Evolutionary conservation across 1,140 invertebrate genomes (phyloP).

Genomic region (Rhopalosiphum maidis): DNA sequence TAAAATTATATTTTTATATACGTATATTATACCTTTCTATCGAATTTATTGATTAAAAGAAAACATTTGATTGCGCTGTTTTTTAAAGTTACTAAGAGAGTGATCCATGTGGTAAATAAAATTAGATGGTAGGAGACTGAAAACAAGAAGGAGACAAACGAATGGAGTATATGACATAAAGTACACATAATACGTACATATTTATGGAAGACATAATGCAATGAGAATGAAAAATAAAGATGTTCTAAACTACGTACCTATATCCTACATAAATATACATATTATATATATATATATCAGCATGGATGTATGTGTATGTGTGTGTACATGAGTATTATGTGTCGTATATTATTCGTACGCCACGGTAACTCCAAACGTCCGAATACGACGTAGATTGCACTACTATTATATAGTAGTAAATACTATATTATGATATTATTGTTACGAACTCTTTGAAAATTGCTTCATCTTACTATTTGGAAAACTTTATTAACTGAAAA

Average conservation of each 20-base stretch:
- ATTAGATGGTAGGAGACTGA: background rate
- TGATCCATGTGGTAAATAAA: background rate
- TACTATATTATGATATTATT: background rate
- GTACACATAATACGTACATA: background rate
- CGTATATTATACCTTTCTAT: background rate
- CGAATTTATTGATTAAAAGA: background rate
- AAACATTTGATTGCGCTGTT: background rate
- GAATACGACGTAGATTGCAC: background rate
- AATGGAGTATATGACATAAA: background rate
- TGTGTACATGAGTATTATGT: background rate
- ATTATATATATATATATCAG: no score
- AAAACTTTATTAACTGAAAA: background rate
- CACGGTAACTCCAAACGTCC: background rate
- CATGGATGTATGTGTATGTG: no score
- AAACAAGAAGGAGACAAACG: background rate
- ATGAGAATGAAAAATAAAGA: background rate
- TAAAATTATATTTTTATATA: background rate
- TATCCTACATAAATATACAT: background rate
- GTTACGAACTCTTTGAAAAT: background rate
- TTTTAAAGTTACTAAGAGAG: background rate
- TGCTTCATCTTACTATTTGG: background rate
- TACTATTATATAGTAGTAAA: background rate
- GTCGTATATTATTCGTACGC: background rate
- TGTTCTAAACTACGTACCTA: background rate
- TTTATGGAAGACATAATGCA: background rate